Base-by-base conservation (phyloP, 2,888 invertebrate genomes). In the Idaea aversata region DNA sequence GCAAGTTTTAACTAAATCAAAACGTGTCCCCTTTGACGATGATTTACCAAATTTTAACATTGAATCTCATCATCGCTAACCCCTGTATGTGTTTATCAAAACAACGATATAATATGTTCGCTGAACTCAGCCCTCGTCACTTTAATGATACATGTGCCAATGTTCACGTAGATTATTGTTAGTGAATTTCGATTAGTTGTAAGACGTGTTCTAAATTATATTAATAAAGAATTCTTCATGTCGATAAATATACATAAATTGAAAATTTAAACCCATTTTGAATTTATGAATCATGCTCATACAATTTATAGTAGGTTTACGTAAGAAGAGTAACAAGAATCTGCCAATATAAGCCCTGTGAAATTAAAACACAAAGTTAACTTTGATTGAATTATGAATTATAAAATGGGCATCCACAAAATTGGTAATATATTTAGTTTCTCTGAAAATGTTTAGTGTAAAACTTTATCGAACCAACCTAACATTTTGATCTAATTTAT, bases 21-120 rank as follows among this genome's bases (percentile, higher is more conserved):
- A 59, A 13, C 34, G 34, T 79, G 85, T 84, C 81, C 83, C 85
- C 77, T 79, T 75, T 77, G 76, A 72, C 85, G 75, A 87, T 88
- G 90, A 90, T 89, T 85, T 88, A 80, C 86, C 79, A 83, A 89
- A 88, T 87, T 86, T 83, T 84, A 81, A 83, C 83, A 75, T 80
- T 74, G 84, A 85, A 88, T 87, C 85, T 83, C 87, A 86, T 90
- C 88, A 90, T 86, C 82, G 82, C 81, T 82, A 80, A 84, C 78
- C 85, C 88, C 87, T 34, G 90, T 90, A 88, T 88, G 86, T 91
- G 89, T 91, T 92, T 92, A 92, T 92, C 91, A 89, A 91, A 91
- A 91, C 91, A 91, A 88, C 91, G 90, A 88, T 90, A 90, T 91
- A 91, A 92, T 91, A 90, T 89, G 89, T 86, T 86, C 88, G 80